Conservation (phyloP, 1,140 invertebrate genomes). For the Rhagoletis zephyria region DNA sequence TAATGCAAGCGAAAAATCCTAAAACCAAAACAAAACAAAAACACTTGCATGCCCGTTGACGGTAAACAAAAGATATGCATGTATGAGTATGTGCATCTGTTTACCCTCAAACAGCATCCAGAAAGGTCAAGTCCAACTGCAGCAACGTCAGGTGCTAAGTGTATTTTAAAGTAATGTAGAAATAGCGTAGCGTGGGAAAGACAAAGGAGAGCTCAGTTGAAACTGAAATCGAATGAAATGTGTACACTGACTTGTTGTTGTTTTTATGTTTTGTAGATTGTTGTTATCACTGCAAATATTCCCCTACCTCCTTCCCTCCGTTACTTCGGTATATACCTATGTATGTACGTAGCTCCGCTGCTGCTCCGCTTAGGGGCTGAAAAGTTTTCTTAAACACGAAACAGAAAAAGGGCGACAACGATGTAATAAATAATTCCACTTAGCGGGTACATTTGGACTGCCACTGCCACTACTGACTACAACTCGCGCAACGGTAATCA, state of each 20-base stretch:
- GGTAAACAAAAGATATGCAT: neutral
- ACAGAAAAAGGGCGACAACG: neutral
- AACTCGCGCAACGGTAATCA: constrained; percentile 12
- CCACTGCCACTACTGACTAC: neutral
- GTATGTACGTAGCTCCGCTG: neutral
- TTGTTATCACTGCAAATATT: neutral
- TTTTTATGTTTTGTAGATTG: neutral
- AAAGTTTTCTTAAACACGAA: neutral
- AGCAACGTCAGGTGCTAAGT: constrained; percentile 43
- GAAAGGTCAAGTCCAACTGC: constrained; percentile 34
- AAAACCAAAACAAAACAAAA: neutral
- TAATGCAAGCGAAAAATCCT: neutral
- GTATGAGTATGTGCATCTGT: neutral
- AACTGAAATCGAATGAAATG: constrained; percentile 9
- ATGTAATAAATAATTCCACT: constrained; percentile 27
- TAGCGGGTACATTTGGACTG: neutral
- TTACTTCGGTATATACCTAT: too few relatives aligned
- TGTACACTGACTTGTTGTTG: too few relatives aligned
- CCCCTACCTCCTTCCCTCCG: neutral
- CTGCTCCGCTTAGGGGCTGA: neutral
- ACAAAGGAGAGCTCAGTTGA: neutral
- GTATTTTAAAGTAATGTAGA: neutral
- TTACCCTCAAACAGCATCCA: constrained; percentile 26
- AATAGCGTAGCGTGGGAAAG: constrained; percentile 42
- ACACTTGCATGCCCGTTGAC: neutral